These are phyloP conservation scores for Epirrita christyi DNA, from an alignment of 2,888 invertebrate genomes.

Conservation along the genomic window DNA sequence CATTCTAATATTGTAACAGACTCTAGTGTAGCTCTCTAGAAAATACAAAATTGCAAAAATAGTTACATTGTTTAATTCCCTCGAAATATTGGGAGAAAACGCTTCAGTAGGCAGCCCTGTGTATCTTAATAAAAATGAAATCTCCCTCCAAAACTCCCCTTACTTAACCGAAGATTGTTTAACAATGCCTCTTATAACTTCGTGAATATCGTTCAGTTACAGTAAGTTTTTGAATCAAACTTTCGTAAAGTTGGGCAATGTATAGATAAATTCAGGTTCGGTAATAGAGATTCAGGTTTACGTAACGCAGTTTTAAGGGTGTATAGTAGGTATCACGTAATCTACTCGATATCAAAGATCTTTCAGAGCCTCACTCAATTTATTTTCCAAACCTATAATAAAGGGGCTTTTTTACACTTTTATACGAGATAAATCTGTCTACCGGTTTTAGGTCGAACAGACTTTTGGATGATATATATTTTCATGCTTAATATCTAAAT, in stretches of 20 bases:
- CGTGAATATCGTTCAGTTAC: constrained; percentile 37
- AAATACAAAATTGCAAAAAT: too few relatives aligned
- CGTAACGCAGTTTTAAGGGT: background rate
- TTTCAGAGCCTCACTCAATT: background rate
- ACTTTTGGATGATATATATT: too few relatives aligned
- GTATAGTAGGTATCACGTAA: background rate
- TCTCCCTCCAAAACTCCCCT: constrained; percentile 53
- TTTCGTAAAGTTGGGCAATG: constrained; percentile 16
- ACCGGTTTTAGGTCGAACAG: too few relatives aligned
- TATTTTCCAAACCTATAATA: too few relatives aligned
- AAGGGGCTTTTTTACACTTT: too few relatives aligned
- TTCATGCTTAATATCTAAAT: too few relatives aligned
- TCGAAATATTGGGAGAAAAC: background rate
- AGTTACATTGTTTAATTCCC: constrained; percentile 6
- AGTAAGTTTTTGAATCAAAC: constrained; percentile 42
- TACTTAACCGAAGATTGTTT: constrained; percentile 42
- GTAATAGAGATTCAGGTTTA: constrained; percentile 5
- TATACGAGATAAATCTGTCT: too few relatives aligned
- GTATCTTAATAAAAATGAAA: constrained; percentile 62
- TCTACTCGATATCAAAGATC: background rate
- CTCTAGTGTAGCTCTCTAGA: too few relatives aligned
- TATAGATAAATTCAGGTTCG: constrained; percentile 21
- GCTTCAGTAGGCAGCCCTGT: constrained; percentile 27
- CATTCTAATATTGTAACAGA: too few relatives aligned
- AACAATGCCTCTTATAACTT: constrained; percentile 41